Evolutionary conservation across 2,113 vertebrate genomes (phyloP), one percentile per base, ranked within the genome.

Genomic region (Chaetodon auriga): DNA sequence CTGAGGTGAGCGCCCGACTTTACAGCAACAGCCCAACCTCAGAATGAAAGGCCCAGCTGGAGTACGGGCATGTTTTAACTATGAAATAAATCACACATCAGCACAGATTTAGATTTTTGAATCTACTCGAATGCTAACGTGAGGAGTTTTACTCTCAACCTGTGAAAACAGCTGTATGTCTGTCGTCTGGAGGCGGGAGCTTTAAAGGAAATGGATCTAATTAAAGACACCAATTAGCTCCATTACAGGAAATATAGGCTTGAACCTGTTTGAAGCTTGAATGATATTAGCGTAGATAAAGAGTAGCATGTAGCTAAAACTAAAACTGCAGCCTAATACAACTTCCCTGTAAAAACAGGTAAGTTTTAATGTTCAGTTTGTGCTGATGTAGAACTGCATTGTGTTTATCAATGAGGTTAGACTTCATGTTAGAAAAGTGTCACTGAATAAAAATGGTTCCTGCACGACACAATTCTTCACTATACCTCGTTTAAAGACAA

Each of bases 1-100:
- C 30, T 4, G 68, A 49, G 64, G 51, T 35, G 46, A 72, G 54
- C 18, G 19, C 51, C 63, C 23, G 49, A 15, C 21, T 51, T n/a
- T 23, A 60, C 18, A 75, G n/a, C 25, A 75, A 36, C 41, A 66
- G 61, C 51, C n/a, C 48, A 35, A 77, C 19, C 49, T 46, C 4
- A 77, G 11, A 57, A 68, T 13, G 10, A 38, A 1, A 38, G 53
- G 51, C 30, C 30, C 30, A 30, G 30, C 30, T 3, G 3, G 30
- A 30, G 30, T 30, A 30, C 30, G 30, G 30, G 30, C 30, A 30
- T n/a, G n/a, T n/a, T n/a, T n/a, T n/a, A n/a, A n/a, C n/a, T n/a
- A n/a, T 30, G 30, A 30, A 30, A 30, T 30, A 30, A 30, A 30
- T 30, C 30, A 30, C 30, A 30, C 30, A 30, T 30, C 3, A 41